Conservation (phyloP, 2,113 vertebrate genomes). For the Oxyura jamaicensis region DNA sequence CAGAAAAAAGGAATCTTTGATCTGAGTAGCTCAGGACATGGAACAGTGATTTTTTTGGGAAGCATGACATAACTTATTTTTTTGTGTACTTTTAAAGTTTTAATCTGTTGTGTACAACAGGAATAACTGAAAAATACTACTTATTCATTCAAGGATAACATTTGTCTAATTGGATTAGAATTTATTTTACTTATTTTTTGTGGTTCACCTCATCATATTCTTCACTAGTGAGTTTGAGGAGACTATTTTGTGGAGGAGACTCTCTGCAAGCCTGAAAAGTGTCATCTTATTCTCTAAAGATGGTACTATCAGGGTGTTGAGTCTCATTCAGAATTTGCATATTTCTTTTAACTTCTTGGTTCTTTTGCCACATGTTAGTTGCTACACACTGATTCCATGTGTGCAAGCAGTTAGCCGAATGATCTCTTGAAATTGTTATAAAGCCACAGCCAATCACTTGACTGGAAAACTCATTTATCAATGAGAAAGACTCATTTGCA, state of each 20-base stretch:
- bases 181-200: not conserved
- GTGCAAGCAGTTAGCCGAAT: not conserved
- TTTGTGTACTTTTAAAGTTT: not conserved
- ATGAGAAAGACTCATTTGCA: no score
- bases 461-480: not conserved
- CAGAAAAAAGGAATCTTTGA: not conserved
- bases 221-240: not conserved
- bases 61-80: not conserved
- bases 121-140: not conserved
- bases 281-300: not conserved
- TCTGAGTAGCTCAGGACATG: not conserved
- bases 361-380: not conserved
- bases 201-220: not conserved
- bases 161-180: not conserved
- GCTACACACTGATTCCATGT: not conserved
- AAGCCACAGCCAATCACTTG: not conserved
- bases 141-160: not conserved
- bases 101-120: not conserved
- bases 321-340: not conserved
- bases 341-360: not conserved
- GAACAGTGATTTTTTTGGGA: not conserved
- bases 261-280: not conserved
- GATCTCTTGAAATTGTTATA: not conserved
- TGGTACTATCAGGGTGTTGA: not conserved
- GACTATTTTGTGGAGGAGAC: not conserved